Conservation (phyloP, 2,797 vertebrate genomes). For the Xiphorhynchus erythropygius region DNA sequence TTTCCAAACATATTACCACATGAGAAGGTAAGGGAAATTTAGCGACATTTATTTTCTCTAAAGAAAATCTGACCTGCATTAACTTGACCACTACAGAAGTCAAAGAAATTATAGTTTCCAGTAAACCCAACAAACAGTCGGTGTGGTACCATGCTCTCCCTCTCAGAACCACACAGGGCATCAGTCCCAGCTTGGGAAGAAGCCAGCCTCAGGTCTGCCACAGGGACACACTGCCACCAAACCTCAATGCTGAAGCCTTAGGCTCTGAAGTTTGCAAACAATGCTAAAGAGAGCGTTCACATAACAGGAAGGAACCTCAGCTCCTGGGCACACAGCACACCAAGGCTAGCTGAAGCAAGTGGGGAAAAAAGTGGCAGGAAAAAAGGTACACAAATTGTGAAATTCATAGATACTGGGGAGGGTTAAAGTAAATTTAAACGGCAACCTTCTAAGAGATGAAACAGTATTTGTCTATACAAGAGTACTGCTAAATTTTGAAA, state of each 20-base stretch:
- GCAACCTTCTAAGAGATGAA: not conserved
- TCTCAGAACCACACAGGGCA: not conserved
- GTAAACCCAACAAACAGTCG: not conserved
- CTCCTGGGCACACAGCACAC: rapidly evolving
- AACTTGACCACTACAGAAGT: not conserved
- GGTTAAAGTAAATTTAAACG: not conserved
- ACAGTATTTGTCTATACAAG: not conserved
- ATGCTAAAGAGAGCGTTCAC: rapidly evolving
- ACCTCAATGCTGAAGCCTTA: rapidly evolving
- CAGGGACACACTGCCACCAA: rapidly evolving
- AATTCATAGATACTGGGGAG: not conserved
- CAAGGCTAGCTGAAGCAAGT: rapidly evolving
- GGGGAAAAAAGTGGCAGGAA: not conserved
- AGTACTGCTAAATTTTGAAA: not conserved
- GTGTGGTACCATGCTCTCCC: not conserved
- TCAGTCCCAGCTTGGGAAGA: not conserved
- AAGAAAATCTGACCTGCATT: not conserved
- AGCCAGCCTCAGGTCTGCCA: too few species aligned
- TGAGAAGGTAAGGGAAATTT: not conserved
- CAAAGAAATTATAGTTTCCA: not conserved
- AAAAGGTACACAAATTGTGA: not conserved
- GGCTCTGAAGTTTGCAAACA: not conserved
- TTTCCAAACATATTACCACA: not conserved
- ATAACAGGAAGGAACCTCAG: rapidly evolving
- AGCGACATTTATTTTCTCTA: not conserved